Conservation (phyloP, 2,888 invertebrate species). For the Sepioteuthis lessoniana region DNA sequence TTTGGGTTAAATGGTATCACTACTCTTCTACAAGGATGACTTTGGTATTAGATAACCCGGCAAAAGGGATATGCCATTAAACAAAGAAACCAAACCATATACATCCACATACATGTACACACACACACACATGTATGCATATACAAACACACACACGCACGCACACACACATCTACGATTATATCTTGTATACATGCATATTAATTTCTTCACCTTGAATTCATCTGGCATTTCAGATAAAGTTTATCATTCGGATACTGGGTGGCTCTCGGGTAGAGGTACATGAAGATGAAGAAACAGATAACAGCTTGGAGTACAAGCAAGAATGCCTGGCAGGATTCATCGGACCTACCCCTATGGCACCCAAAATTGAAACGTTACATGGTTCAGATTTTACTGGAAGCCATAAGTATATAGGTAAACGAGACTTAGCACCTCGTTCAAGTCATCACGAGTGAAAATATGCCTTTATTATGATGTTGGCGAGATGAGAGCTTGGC, state of each 20-base stretch:
- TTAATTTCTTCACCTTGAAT: not conserved
- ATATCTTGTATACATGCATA: not conserved
- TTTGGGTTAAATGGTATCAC: too few species aligned
- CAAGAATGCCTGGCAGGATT: not conserved
- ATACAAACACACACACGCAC: not conserved
- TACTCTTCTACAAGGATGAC: too few species aligned
- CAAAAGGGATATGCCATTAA: too few species aligned
- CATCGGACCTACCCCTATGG: not conserved
- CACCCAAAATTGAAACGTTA: not conserved
- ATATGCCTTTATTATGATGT: too few species aligned
- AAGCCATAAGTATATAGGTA: not conserved
- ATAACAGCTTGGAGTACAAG: not conserved
- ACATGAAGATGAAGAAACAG: not conserved
- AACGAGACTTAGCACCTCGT: not conserved
- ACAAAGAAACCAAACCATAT: too few species aligned
- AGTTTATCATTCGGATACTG: not conserved
- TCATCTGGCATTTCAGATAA: not conserved
- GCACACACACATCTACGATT: not conserved
- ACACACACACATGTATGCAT: not conserved
- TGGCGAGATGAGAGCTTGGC: too few species aligned
- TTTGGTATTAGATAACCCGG: too few species aligned
- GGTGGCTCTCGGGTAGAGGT: not conserved
- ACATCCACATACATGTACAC: not conserved
- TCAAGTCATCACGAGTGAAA: not conserved
- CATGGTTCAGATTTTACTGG: too few species aligned